Conservation (phyloP, 2,113 vertebrate genomes). For the Suricata suricatta region DNA sequence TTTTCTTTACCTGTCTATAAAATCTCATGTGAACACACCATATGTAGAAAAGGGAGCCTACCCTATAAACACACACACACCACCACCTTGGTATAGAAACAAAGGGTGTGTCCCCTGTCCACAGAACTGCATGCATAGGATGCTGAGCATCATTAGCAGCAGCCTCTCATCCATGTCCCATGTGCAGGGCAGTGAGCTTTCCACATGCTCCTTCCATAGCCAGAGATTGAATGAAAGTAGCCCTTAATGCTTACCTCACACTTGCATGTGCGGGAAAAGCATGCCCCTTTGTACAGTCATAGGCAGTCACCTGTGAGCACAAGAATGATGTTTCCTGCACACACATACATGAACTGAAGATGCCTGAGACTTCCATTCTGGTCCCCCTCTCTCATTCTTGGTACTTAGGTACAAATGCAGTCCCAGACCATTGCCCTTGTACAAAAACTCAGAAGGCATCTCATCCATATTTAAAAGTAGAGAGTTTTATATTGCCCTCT, state of each 20-base stretch:
- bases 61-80: background rate
- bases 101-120: background rate
- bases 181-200: background rate
- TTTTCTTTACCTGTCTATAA: conserved; percentile 5
- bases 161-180: background rate
- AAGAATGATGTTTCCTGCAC: background rate
- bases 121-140: background rate
- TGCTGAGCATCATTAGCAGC: background rate
- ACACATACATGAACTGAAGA: background rate
- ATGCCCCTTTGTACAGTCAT: background rate
- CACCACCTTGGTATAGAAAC: background rate
- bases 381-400: background rate
- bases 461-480: background rate
- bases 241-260: background rate
- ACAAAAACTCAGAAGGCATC: background rate
- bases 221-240: conserved; percentile 14
- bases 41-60: background rate
- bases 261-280: background rate
- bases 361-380: background rate
- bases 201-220: background rate
- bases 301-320: background rate
- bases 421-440: background rate
- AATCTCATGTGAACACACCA: background rate
- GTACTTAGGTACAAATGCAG: background rate
- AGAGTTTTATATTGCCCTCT: background rate